Base-by-base conservation (phyloP, 2,113 vertebrate species). In the Nothobranchius kuhntae region DNA sequence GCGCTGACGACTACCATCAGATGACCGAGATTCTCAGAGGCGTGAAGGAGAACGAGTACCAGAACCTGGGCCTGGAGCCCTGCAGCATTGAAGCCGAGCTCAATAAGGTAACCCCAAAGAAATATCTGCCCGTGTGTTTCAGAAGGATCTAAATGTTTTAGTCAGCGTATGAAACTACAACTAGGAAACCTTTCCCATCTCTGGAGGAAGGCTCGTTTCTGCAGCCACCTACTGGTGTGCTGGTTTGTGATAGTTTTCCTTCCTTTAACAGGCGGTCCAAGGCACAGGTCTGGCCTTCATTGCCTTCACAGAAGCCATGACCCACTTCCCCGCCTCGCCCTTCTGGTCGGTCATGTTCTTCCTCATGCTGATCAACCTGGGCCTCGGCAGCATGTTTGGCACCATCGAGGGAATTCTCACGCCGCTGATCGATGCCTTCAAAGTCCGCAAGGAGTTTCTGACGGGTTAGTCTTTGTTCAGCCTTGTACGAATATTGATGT, bases 311-410 rank as follows among this genome's bases (percentile, higher is more conserved):
- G 98, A 99, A 91, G 97, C 97, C 5, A 99, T 99, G 96, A 98
- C 96, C 2, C 96, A 97, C 81, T 98, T 99, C 76, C 98, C 98
- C 3, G 96, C 95, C 9, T 95, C 98, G 15, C 96, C 98, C 2
- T 99, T 99, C 92, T 99, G 98, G 98, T 99, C 97, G 2, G 96
- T 99, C 69, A 96, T 99, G 96, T 99, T 99, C 87, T 99, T 99
- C 86, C 95, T 99, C 69, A 99, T 99, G 98, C 77, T 99, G 81
- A 90, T 99, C 14, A 99, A 99, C 84, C 75, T 99, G 45, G 98
- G 98, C 13, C 95, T 99, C 36, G 97, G 98, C 73, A 99, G 97
- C 87, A 99, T 99, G 98, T 99, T 99, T 75, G 96, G 98, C 73
- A 98, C 95, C 68, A 97, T 98, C 45, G 96, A 99, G 92, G 97